Evolutionary conservation across 2,797 vertebrate species (phyloP), one percentile per base, ranked within the genome.

Genomic region (Garrulus glandarius): DNA sequence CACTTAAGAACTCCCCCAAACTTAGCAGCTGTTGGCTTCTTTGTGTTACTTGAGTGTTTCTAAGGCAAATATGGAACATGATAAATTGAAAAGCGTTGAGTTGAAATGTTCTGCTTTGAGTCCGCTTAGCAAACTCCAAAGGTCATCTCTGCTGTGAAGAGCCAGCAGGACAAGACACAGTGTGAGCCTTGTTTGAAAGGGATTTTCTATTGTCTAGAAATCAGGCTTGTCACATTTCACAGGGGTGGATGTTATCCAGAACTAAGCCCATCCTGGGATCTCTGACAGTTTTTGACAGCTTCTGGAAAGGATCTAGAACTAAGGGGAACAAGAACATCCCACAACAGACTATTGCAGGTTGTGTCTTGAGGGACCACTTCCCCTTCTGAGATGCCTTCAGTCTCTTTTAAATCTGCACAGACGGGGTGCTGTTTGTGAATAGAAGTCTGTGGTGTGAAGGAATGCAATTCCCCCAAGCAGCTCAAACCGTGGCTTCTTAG

Each of bases 11-110:
- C 76, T 96, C 61, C 43, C 50, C 72, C 11, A 89, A 86, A 79
- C 39, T 55, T 70, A 94, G 81, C 91, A 96, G 93, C 92, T 92
- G 61, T 93, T 93, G 87, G 72, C 55, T 90, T 78, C 64, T 87
- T 63, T 1, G 4, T 88, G 57, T 80, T 59, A 37, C 39, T 81
- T 50, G 23, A 50, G 29, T 57, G 27, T 86, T 93, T 87, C 82
- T 94, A 64, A 84, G 47, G 39, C 76, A 69, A 89, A 92, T 91
- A 57, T 4, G 32, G 61, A 61, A 78, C 46, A 36, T 69, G 82
- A 96, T 89, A 72, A 86, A 94, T 89, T 86, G 92, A 50, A 60
- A 91, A 84, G 36, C 4, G 3, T 84, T 59, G 65, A 78, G 55
- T 44, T 88, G 72, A 61, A 78, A 88, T 79, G 55, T 91, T 93